Evolutionary conservation across 2,797 vertebrate genomes (phyloP).

Genomic region (Erithacus rubecula): DNA sequence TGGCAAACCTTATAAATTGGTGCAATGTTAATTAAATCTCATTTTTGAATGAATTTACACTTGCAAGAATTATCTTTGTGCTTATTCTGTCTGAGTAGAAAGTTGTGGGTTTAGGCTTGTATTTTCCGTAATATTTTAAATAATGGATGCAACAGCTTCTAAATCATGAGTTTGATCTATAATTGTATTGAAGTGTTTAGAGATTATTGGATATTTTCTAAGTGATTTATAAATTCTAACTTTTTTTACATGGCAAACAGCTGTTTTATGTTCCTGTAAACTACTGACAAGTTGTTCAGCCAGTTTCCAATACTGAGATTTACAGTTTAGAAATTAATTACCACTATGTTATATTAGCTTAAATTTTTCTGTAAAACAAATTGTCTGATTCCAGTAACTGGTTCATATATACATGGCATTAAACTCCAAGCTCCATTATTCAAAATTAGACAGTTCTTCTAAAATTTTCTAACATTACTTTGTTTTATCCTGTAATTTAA

Average conservation of each 20-base stretch:
- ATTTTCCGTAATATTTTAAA: neutral
- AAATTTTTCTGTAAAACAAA: neutral
- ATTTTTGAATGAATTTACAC: neutral
- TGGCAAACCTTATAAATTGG: neutral
- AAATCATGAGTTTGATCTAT: neutral
- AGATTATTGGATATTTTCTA: neutral
- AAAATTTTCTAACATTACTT: neutral
- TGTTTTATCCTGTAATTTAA: neutral
- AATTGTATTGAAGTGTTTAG: neutral
- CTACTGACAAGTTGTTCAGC: neutral
- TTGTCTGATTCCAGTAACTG: neutral
- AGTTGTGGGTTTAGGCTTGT: neutral
- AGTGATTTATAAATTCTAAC: neutral
- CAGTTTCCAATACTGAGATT: neutral
- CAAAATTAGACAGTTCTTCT: neutral
- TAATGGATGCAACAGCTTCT: neutral
- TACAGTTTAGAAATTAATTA: neutral
- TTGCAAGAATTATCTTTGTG: neutral
- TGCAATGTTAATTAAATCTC: neutral
- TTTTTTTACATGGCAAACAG: neutral
- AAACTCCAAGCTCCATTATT: neutral
- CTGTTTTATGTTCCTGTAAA: neutral
- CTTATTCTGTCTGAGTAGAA: neutral
- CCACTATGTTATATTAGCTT: constrained; percentile 6
- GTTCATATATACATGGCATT: neutral